Evolutionary conservation across 2,113 vertebrate genomes (phyloP).

Genomic region (Daphoenositta chrysoptera): DNA sequence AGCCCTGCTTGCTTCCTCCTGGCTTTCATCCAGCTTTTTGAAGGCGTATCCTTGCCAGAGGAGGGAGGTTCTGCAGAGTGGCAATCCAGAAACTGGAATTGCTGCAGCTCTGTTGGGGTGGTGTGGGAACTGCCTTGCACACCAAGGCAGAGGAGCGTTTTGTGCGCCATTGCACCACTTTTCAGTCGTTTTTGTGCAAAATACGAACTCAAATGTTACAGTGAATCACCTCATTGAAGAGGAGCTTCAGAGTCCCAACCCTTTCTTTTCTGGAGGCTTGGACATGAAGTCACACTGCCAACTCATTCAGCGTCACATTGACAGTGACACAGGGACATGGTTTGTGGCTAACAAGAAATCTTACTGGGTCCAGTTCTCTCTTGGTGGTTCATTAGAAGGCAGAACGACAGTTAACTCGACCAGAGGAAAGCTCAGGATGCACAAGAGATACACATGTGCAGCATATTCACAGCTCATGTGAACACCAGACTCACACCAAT

Average conservation of each 20-base stretch:
- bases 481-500: constrained; percentile 73
- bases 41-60: not conserved
- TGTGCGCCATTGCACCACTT: not conserved
- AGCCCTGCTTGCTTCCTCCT: not conserved
- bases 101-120: not conserved
- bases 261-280: not conserved
- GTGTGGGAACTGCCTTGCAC: not conserved
- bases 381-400: constrained; percentile 62
- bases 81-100: not conserved
- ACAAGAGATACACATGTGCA: constrained; percentile 67
- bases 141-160: not conserved
- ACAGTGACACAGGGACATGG: not conserved
- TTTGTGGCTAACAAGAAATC: constrained; percentile 63
- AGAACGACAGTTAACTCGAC: constrained; percentile 65
- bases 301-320: not conserved
- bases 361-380: constrained; percentile 71
- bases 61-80: not conserved
- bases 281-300: not conserved
- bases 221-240: not conserved
- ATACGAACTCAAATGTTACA: rapidly evolving
- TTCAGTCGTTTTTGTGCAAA: not conserved
- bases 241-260: not conserved
- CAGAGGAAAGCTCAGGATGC: constrained; percentile 68
- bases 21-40: not conserved
- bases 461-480: constrained; percentile 68